Evolutionary conservation across 2,113 vertebrate genomes (phyloP).

Genomic region (Pollimyrus isidori): DNA sequence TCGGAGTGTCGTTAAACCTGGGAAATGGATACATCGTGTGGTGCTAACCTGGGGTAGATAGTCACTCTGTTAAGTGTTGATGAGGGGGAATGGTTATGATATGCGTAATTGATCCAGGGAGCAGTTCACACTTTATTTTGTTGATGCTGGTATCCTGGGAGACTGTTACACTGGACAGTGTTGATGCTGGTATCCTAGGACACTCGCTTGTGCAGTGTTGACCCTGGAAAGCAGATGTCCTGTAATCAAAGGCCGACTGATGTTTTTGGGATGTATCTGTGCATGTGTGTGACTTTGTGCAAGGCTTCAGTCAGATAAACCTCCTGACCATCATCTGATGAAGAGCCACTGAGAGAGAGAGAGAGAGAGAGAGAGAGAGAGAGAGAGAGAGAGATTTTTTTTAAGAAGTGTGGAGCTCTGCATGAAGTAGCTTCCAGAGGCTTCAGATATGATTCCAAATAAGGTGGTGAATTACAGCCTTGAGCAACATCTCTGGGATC

Average conservation of each 20-base stretch:
- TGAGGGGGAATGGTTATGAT: background rate
- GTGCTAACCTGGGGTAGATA: background rate
- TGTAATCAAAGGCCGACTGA: background rate
- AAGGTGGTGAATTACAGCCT: conserved; percentile 60
- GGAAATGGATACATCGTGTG: background rate
- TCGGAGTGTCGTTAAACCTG: background rate
- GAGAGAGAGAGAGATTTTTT: conserved; percentile 3
- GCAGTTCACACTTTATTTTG: background rate
- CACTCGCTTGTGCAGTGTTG: background rate
- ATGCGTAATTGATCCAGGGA: background rate
- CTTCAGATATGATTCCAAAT: conserved; percentile 64
- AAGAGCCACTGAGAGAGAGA: conserved; percentile 16
- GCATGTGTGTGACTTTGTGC: background rate
- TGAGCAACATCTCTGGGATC: conserved; percentile 41
- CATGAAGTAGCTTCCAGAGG: conserved; percentile 44
- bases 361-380: conserved; percentile 7
- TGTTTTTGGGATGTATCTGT: background rate
- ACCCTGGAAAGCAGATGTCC: background rate
- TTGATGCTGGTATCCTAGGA: background rate
- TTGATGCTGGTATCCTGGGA: background rate
- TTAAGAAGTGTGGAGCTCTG: conserved; percentile 40
- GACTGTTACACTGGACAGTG: background rate
- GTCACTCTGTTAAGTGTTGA: background rate
- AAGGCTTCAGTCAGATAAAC: conserved; percentile 37
- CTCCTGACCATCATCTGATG: conserved; percentile 65